Percentiles rank a stretch among this genome's conserved stretches.
These are phyloP conservation scores for Leiothrix lutea DNA, from an alignment of 2,113 vertebrate species.

Conservation along the genomic window DNA sequence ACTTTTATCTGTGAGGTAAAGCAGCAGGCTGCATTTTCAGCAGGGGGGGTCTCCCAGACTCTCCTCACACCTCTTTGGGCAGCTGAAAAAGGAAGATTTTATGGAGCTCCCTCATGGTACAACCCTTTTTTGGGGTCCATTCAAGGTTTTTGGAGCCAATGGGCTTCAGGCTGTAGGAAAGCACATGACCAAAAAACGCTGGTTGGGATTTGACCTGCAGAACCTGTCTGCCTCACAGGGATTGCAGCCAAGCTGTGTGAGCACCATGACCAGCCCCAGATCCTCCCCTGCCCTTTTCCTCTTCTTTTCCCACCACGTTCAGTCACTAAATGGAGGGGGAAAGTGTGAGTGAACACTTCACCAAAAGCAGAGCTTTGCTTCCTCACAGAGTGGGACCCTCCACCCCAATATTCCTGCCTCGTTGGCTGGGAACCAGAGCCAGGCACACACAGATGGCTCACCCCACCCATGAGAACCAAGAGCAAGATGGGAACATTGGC, in stretches of 20 bases:
- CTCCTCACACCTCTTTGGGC: not conserved
- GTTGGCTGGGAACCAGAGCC: not conserved
- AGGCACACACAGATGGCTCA: not conserved
- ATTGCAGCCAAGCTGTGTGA: not conserved
- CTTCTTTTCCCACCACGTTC: not conserved
- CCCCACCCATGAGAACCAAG: not conserved
- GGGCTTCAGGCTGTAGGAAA: not conserved
- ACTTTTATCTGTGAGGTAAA: not conserved
- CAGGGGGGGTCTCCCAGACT: not conserved
- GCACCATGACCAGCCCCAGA: fast-evolving
- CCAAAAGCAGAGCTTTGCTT: not conserved
- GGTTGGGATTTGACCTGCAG: not conserved
- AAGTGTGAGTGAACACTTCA: not conserved
- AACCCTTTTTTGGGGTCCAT: not conserved
- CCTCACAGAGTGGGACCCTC: not conserved
- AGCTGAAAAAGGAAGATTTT: not conserved
- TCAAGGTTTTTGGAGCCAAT: not conserved
- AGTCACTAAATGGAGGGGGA: not conserved
- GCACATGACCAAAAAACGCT: not conserved
- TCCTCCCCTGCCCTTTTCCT: not conserved
- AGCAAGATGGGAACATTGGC: not conserved
- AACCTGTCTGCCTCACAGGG: not conserved
- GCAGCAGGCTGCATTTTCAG: not conserved
- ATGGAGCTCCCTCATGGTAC: not conserved
- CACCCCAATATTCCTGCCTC: not conserved